Conservation (phyloP, 1,140 invertebrate genomes). For the Ylistrum balloti region DNA sequence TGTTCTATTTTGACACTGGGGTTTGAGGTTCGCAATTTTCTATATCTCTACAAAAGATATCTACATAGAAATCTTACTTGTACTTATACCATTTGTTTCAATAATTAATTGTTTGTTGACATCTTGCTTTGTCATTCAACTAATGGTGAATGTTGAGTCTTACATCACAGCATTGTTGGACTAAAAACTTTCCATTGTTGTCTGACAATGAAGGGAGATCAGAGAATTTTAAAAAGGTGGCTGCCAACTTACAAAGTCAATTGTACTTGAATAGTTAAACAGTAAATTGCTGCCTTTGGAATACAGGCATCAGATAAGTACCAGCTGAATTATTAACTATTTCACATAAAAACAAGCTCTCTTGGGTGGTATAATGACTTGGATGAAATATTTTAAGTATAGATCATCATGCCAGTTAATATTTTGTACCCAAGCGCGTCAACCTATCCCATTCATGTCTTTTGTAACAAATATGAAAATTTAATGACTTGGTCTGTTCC, state of each 20-base stretch:
- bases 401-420: background rate
- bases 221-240: background rate
- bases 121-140: background rate
- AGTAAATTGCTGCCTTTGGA: background rate
- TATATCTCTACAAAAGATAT: background rate
- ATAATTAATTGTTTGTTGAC: conserved; percentile 30
- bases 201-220: background rate
- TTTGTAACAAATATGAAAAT: conserved; percentile 30
- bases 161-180: background rate
- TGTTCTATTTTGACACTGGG: background rate
- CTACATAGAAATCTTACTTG: background rate
- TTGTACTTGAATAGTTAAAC: conserved; percentile 26
- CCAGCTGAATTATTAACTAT: conserved; percentile 16
- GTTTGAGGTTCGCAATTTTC: background rate
- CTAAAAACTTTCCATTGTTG: background rate
- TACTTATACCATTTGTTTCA: background rate
- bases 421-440: conserved; percentile 31
- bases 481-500: conserved; percentile 19
- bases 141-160: background rate
- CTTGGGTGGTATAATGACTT: conserved; percentile 22
- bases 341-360: conserved; percentile 28
- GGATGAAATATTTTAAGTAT: background rate
- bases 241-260: conserved; percentile 13
- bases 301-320: background rate
- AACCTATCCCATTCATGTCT: conserved; percentile 12